These are phyloP conservation scores for Eclectus roratus DNA, from an alignment of 2,113 vertebrate species.

Conservation along the genomic window DNA sequence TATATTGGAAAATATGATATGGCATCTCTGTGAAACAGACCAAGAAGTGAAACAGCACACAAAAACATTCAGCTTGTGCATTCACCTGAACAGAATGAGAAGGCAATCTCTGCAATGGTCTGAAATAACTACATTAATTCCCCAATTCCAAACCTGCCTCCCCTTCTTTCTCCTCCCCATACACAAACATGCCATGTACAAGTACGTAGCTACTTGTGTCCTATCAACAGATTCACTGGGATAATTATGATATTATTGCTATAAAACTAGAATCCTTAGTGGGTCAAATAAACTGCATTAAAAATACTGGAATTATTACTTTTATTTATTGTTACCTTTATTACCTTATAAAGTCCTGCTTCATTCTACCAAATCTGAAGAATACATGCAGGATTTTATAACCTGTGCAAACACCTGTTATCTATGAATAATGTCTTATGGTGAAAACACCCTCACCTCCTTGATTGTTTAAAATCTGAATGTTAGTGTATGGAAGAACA, in stretches of 20 bases:
- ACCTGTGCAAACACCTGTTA: background rate
- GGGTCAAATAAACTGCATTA: background rate
- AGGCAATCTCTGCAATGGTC: background rate
- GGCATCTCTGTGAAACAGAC: background rate
- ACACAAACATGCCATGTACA: background rate
- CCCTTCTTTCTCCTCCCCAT: background rate
- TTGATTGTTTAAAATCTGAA: background rate
- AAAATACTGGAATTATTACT: background rate
- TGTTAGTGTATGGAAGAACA: slow-evolving; percentile 33
- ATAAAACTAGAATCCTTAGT: background rate
- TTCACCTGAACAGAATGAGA: accelerated
- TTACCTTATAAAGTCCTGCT: background rate
- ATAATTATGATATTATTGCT: slow-evolving; percentile 58
- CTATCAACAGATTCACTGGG: background rate
- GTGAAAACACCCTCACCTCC: background rate
- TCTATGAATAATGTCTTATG: accelerated
- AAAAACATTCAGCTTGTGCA: accelerated
- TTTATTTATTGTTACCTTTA: slow-evolving; percentile 3
- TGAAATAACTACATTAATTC: accelerated
- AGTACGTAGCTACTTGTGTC: background rate
- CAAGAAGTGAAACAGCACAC: background rate
- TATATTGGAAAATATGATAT: accelerated
- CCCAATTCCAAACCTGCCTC: background rate
- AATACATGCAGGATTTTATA: background rate
- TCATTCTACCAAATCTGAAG: slow-evolving; percentile 18